Base-by-base conservation (phyloP, 2,888 invertebrate species). In the Agrotis clavis region DNA sequence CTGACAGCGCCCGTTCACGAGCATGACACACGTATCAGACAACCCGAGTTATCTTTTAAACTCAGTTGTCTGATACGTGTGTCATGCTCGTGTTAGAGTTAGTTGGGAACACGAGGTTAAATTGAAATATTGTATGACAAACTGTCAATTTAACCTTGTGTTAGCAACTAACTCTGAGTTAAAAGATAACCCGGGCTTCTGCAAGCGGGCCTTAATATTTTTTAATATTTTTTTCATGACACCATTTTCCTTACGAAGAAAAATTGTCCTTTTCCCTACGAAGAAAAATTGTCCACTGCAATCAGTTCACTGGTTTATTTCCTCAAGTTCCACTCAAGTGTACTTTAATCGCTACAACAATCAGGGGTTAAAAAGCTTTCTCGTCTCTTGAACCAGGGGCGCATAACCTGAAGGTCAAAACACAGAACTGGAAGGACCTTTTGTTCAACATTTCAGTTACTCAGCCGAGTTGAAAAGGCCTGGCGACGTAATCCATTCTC, bases 401-500 rank as follows among this genome's bases (percentile, higher is more conserved):
- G 16, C 30, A 61, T 13, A 61, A 75, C 68, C n/a, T 45, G 16
- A 54, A 74, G 48, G 62, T 67, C 65, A 57, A 61, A 59, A 63
- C 56, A 54, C 41, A 54, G 13, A 54, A 59, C 25, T 69, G n/a
- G 41, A 35, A 16, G 48, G 48, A 21, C 16, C 51, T 62, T 75
- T 76, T 62, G 81, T 69, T 48, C 41, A 53, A 51, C 18, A 41
- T 60, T 19, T 65, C 70, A 70, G 56, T 53, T 35, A 65, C 63
- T 51, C 54, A n/a, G 14, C 2, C 14, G 61, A 77, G 62, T 56
- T 69, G 51, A 69, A 79, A 79, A 50, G 65, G 50, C n/a, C 66
- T 81, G 65, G 66, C 62, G 50, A 21, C 14, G 25, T 77, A 78
- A 78, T 78, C 78, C 82, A 50, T 81, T 70, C 59, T 51, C 45